phyloP scores from a whole-genome alignment of 2,888 invertebrate genomes.

The Mesorhabditis belari region DNA sequence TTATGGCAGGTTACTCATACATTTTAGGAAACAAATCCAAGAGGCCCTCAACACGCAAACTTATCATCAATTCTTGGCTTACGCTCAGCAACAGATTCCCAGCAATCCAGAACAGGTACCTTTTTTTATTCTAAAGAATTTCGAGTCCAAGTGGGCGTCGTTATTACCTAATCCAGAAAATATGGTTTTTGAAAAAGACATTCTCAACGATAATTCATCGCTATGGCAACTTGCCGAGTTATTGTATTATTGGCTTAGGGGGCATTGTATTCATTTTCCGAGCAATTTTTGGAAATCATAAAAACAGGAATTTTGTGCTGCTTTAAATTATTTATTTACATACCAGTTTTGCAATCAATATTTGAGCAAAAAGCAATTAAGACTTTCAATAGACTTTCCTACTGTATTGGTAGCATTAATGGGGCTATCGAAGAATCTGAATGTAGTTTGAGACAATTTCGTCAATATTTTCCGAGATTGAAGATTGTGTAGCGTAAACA shows the following conservation, averaged over 20 bases:
- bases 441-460: neutral
- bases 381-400: no score
- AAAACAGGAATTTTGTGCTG: no score
- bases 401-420: no score
- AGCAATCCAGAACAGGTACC: conserved; percentile 62
- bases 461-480: neutral
- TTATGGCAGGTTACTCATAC: neutral
- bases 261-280: no score
- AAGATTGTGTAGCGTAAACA: neutral
- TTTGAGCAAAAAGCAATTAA: no score
- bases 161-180: neutral
- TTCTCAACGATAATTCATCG: no score
- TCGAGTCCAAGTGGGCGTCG: neutral
- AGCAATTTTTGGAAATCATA: no score
- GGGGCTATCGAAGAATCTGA: neutral
- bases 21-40: conserved; percentile 68
- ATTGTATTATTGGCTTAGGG: no score
- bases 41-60: conserved; percentile 81
- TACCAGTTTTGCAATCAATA: no score
- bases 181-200: neutral
- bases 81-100: conserved; percentile 83
- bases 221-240: no score
- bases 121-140: neutral
- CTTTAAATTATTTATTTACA: no score
- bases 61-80: conserved; percentile 77